phyloP scores from a whole-genome alignment of 2,888 invertebrate genomes.

The Zhengitettix transpicula region DNA sequence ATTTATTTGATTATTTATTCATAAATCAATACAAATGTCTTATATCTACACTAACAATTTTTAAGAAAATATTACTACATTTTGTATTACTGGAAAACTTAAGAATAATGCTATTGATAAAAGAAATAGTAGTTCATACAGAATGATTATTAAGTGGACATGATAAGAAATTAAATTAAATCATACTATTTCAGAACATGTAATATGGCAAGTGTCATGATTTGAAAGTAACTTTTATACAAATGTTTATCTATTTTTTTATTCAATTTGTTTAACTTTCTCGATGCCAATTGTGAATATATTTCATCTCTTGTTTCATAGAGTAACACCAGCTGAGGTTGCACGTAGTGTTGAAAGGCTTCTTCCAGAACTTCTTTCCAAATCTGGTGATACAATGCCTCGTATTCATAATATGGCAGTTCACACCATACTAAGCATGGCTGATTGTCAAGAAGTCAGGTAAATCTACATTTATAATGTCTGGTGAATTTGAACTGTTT shows the following conservation, averaged over 20 bases:
- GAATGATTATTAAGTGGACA: neutral
- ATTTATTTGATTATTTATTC: too few species aligned
- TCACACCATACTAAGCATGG: slow-evolving; percentile 71
- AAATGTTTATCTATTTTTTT: neutral
- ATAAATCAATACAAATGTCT: too few species aligned
- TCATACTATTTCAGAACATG: neutral
- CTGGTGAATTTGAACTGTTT: neutral
- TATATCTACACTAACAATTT: too few species aligned
- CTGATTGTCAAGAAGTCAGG: slow-evolving; percentile 65
- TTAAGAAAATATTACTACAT: too few species aligned
- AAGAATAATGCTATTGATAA: too few species aligned
- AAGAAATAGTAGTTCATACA: too few species aligned
- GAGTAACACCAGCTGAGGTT: slow-evolving; percentile 69
- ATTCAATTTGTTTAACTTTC: too few species aligned
- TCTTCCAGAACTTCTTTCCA: slow-evolving; percentile 64
- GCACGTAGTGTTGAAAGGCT: slow-evolving; percentile 67
- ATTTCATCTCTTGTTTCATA: slow-evolving; percentile 19
- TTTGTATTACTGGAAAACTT: too few species aligned
- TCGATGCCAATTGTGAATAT: too few species aligned
- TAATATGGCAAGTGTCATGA: neutral
- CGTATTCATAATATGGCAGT: slow-evolving; percentile 75
- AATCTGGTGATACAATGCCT: slow-evolving; percentile 76
- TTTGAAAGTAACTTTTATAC: neutral
- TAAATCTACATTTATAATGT: slow-evolving; percentile 17
- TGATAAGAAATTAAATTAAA: neutral